These are phyloP conservation scores for Cettia cetti DNA, from an alignment of 2,113 vertebrate genomes.

Conservation along the genomic window DNA sequence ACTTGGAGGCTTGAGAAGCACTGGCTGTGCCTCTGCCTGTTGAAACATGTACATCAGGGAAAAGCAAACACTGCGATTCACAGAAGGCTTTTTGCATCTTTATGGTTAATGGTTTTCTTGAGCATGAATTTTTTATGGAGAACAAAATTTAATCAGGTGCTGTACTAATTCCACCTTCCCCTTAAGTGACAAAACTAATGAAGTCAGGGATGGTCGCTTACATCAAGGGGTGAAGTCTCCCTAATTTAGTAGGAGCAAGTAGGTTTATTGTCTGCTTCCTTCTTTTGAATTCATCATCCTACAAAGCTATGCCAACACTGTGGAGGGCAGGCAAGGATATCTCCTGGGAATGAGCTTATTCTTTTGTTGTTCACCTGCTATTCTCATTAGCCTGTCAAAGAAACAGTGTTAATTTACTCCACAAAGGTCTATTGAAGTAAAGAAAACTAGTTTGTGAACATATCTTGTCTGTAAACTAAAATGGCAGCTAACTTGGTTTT, in stretches of 20 bases:
- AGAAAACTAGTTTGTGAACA: background rate
- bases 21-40: background rate
- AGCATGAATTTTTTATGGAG: background rate
- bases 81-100: background rate
- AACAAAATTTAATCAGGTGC: background rate
- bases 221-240: background rate
- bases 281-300: background rate
- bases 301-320: background rate
- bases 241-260: background rate
- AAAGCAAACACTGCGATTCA: background rate
- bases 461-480: background rate
- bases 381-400: constrained; percentile 10
- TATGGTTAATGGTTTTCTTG: background rate
- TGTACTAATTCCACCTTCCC: constrained; percentile 2
- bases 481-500: background rate
- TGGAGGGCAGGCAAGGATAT: background rate
- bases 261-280: background rate
- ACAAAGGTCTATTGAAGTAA: background rate
- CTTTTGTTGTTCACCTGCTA: background rate
- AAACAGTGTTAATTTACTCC: background rate
- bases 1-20: background rate
- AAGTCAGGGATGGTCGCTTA: background rate
- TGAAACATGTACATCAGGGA: background rate
- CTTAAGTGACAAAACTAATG: constrained; percentile 22
- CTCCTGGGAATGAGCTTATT: background rate